Evolutionary conservation across 2,888 invertebrate genomes (phyloP), one percentile per base, ranked within the genome.

Genomic region (Lochmaea crataegi): DNA sequence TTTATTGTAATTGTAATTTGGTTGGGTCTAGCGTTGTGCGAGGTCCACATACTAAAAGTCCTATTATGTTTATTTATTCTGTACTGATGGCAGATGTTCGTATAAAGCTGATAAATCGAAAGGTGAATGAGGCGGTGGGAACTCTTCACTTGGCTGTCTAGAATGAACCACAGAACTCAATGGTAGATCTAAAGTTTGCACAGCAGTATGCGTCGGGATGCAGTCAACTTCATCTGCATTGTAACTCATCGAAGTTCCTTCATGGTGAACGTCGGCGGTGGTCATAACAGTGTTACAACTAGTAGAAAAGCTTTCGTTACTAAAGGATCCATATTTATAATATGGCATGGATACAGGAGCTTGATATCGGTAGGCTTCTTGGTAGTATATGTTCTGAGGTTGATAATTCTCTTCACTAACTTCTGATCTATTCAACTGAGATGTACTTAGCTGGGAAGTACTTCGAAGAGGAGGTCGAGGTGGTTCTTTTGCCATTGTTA

Each of bases 41-140:
- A n/a, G n/a, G n/a, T n/a, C n/a, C n/a, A n/a, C n/a, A n/a, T n/a
- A n/a, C n/a, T n/a, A n/a, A n/a, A n/a, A n/a, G n/a, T n/a, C n/a
- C n/a, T n/a, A n/a, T n/a, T n/a, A n/a, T n/a, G n/a, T n/a, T n/a
- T n/a, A n/a, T n/a, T n/a, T n/a, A n/a, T n/a, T n/a, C n/a, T n/a
- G n/a, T n/a, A n/a, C n/a, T n/a, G n/a, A n/a, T n/a, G n/a, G 80
- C 58, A 85, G 77, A 68, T 92, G 90, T 76, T 92, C 90, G 73
- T 91, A 91, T 0, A 92, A 86, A 0, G 91, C 90, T 26, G 90
- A 91, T 75, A 93, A 87, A 77, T 94, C 93, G 63, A 94, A 89
- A 0, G 93, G 93, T 1, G 94, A 93, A 0, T 95, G 96, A n/a
- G 95, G 95, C 6, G 95, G 95, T 64, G 96, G 96, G 81, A 96